phyloP scores from a whole-genome alignment of 1,140 invertebrate species.

The Drosophila neocordata region DNA sequence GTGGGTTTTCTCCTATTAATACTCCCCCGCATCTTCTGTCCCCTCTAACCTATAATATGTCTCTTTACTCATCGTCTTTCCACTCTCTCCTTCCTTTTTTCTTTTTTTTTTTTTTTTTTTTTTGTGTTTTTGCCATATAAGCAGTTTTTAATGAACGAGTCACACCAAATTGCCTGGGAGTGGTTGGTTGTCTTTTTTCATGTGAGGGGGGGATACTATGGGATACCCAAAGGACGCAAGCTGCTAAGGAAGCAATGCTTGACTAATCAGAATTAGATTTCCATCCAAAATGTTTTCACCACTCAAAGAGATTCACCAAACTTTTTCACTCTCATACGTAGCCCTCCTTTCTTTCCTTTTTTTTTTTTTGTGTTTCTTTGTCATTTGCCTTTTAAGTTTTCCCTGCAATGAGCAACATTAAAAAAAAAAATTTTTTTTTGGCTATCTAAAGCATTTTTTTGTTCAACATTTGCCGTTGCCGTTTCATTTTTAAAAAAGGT shows the following conservation, averaged over 20 bases:
- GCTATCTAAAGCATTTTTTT: too few species aligned
- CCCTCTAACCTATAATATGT: neutral
- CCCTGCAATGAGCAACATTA: too few species aligned
- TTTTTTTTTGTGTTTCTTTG: too few species aligned
- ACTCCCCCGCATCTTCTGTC: too few species aligned
- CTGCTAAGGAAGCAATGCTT: slow-evolving; percentile 8
- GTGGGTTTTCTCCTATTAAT: slow-evolving; percentile 19
- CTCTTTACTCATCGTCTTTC: neutral
- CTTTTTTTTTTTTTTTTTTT: neutral
- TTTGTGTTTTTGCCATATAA: slow-evolving; percentile 61
- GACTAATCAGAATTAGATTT: slow-evolving; percentile 10
- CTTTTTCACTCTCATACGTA: neutral
- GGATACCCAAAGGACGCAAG: slow-evolving; percentile 38
- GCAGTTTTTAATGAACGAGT: slow-evolving; percentile 74
- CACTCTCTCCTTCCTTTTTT: neutral
- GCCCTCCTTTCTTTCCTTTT: too few species aligned
- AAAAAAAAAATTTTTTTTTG: too few species aligned
- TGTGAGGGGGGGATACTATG: neutral
- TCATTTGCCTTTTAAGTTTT: too few species aligned
- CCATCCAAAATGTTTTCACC: neutral
- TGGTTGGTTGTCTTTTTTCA: slow-evolving; percentile 8
- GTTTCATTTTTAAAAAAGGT: too few species aligned
- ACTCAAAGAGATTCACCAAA: neutral
- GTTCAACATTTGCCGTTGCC: too few species aligned
- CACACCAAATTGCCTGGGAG: slow-evolving; percentile 60